phyloP scores from a whole-genome alignment of 2,113 vertebrate species.

The Ctenodactylus gundi region DNA sequence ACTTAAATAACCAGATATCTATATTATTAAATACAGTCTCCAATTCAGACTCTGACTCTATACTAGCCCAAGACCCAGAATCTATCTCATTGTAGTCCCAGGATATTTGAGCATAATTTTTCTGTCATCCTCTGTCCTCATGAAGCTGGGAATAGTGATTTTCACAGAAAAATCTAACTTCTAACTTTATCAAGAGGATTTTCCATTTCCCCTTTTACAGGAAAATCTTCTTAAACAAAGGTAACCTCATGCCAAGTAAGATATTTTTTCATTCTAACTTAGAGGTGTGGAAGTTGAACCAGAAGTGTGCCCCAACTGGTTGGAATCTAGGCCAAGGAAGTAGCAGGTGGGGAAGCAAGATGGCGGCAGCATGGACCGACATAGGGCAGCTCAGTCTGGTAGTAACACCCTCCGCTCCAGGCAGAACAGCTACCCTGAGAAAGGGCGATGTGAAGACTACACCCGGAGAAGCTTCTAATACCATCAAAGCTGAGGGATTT shows the following conservation, averaged over 20 bases:
- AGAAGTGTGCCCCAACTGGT: background rate
- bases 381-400: background rate
- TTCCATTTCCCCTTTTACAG: background rate
- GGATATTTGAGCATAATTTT: background rate
- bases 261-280: background rate
- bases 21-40: background rate
- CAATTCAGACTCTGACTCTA: background rate
- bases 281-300: background rate
- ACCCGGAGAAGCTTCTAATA: background rate
- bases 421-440: background rate
- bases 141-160: background rate
- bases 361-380: background rate
- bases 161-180: background rate
- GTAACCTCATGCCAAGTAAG: background rate
- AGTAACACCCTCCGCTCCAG: background rate
- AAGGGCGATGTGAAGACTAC: background rate
- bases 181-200: background rate
- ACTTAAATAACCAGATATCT: background rate
- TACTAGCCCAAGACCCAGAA: background rate
- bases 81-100: background rate
- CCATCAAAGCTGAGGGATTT: background rate
- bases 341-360: background rate
- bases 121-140: background rate
- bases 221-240: background rate
- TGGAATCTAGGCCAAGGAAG: background rate